Base-by-base conservation (phyloP, 2,797 vertebrate species). In the Philypnodon macrostomus region DNA sequence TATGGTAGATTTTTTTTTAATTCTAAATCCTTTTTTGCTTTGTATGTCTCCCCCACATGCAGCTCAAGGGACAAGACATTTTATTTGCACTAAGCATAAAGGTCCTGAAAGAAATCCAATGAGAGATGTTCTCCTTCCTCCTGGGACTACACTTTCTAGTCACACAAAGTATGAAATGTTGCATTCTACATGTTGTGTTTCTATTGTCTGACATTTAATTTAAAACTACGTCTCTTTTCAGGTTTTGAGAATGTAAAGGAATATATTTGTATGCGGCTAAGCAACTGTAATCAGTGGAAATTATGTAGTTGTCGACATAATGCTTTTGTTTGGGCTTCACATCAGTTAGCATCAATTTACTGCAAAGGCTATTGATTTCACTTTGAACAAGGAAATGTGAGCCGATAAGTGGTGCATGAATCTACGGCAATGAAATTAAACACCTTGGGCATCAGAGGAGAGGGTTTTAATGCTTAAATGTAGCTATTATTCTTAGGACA, bases 31-130 rank as follows among this genome's bases (percentile, higher is more conserved):
- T 39, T 65, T 59, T 64, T 59, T 55, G 47, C 65, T 68, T 70
- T 60, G 29, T 49, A 58, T 45, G 54, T 32, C 21, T 15, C 6
- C 12, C 41, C 41, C n/a, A n/a, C n/a, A n/a, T n/a, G 23, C 42
- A 45, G 46, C 63, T 65, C 34, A 49, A 38, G 50, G 32, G 42
- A 29, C 35, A 60, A 38, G n/a, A 13, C 52, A 53, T 26, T 76
- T 67, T 63, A 60, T 42, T 63, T 58, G 54, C 11, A 40, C 19
- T 55, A 40, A 65, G 46, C 60, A 70, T 53, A 53, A 53, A 67
- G 26, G 46, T 58, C 56, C 65, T 79, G 44, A 72, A 79, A 77
- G 56, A 54, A 21, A 64, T 37, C 41, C 74, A 80, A 83, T 50
- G 55, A 76, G 50, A 50, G 35, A 58, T 65, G 46, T 64, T 49